Evolutionary conservation across 2,113 vertebrate species (phyloP), one percentile per base, ranked within the genome.

Genomic region (Oreochromis spilurus): DNA sequence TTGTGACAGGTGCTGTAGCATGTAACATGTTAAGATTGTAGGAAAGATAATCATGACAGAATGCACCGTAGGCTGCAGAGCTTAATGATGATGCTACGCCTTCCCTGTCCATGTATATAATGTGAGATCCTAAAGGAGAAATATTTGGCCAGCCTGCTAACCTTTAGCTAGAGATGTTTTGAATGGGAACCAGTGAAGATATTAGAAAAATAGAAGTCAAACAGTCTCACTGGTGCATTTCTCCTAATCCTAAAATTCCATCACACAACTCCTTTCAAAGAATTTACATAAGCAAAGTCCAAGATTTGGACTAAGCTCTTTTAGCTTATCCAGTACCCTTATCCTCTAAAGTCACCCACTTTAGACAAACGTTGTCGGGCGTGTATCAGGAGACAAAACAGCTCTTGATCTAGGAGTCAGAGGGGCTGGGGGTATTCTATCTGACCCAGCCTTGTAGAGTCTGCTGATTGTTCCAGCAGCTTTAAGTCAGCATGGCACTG

Each of bases 401-500:
- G 58, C 29, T 84, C 45, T 79, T 82, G 58, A 90, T 89, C 65
- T 79, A 75, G 54, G 81, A 90, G 82, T 92, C 83, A 21, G 58
- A 82, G 45, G 38, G 75, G 78, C 38, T 38, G 50, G 86, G 87
- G 87, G 57, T 84, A 60, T 82, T 91, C 58, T 81, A n/a, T 89
- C 67, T 93, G 93, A 92, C 93, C 89, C 62, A 11, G 82, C 81
- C 79, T n/a, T 91, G 94, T 93, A 91, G 72, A 92, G 85, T 92
- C 84, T 80, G 83, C 88, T 93, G 91, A 93, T 87, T 88, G 93
- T 94, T 93, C 48, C 90, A 88, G 82, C 58, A 29, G 88, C 87
- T 91, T 84, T 95, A 93, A 96, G 81, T 90, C 79, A 87, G 80
- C 83, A 6, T 94, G 95, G 87, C 96, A 95, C 34, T 82, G 67